phyloP scores from a whole-genome alignment of 1,140 invertebrate species.

The Ganaspis sp. region DNA sequence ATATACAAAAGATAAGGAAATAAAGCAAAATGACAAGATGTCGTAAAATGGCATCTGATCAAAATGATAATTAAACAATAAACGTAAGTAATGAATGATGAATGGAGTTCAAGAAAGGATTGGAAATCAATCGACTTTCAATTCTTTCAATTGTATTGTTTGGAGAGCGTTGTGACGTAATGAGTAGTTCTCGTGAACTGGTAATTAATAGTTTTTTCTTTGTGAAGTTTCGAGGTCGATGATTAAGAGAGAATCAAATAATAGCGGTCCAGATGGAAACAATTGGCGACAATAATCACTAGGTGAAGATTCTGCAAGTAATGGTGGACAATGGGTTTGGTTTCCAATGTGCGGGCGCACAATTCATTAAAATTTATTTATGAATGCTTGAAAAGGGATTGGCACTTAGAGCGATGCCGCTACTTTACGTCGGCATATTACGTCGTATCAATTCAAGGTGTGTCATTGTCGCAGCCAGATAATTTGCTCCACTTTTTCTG shows the following conservation, averaged over 20 bases:
- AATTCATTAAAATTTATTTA: conserved; percentile 16
- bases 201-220: neutral
- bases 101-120: too few relatives aligned
- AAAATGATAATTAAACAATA: too few relatives aligned
- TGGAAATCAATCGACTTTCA: neutral
- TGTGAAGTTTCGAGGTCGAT: neutral
- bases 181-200: neutral
- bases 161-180: neutral
- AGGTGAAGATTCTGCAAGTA: neutral
- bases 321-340: neutral
- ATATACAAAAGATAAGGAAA: too few relatives aligned
- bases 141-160: neutral
- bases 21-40: too few relatives aligned
- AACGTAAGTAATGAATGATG: too few relatives aligned
- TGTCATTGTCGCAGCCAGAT: conserved; percentile 20
- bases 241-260: neutral
- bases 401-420: neutral
- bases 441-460: neutral
- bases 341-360: neutral
- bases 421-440: neutral
- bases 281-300: neutral
- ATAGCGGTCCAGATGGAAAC: neutral
- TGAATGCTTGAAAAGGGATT: conserved; percentile 2
- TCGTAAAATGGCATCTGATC: too few relatives aligned
- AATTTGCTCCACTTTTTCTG: conserved; percentile 27